Evolutionary conservation across 1,140 invertebrate genomes (phyloP).

Genomic region (Trissolcus basalis): DNA sequence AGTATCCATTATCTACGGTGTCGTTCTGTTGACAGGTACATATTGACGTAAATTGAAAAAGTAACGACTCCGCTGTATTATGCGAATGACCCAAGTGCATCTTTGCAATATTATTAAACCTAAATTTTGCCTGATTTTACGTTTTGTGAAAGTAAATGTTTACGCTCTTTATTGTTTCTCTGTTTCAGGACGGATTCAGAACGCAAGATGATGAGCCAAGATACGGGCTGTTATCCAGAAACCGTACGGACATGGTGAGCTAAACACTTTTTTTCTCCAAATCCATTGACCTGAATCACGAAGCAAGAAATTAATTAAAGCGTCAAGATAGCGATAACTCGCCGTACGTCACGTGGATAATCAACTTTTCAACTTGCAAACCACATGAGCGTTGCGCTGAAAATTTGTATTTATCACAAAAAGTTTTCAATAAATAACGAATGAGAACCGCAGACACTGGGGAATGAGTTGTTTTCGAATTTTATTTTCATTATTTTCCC

Average conservation of each 20-base stretch:
- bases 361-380: background rate
- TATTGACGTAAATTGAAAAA: constrained; percentile 26
- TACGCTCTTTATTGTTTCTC: constrained; percentile 30
- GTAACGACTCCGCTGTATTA: constrained; percentile 7
- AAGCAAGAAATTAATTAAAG: constrained; percentile 24
- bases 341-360: background rate
- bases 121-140: too few species aligned
- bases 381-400: background rate
- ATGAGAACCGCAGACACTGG: too few species aligned
- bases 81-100: background rate
- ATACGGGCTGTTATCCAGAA: constrained; percentile 72
- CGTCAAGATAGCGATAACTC: constrained; percentile 7
- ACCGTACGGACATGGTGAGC: constrained; percentile 74
- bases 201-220: constrained; percentile 74
- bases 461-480: too few species aligned
- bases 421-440: background rate
- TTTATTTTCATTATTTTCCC: too few species aligned
- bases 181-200: constrained; percentile 73
- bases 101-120: constrained; percentile 24
- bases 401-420: background rate
- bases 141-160: constrained; percentile 2
- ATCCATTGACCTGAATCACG: constrained; percentile 1
- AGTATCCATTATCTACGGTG: constrained; percentile 39
- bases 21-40: constrained; percentile 38
- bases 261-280: constrained; percentile 13